phyloP scores from a whole-genome alignment of 2,888 invertebrate genomes.

The Macrophya alboannulata region DNA sequence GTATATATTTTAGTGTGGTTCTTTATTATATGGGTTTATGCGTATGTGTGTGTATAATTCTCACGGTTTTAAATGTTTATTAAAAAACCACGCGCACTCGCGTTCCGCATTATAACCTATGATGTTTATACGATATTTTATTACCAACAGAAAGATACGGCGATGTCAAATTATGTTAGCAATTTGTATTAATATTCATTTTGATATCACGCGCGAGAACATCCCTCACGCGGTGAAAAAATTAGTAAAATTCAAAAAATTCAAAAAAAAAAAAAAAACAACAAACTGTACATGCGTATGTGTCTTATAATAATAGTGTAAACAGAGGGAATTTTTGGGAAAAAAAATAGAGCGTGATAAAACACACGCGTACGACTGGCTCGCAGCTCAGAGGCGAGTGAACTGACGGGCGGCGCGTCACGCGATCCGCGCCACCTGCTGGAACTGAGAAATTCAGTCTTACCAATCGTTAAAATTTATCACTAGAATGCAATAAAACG shows the following conservation, averaged over 20 bases:
- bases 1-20: neutral
- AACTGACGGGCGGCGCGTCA: conserved; percentile 46
- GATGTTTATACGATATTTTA: neutral
- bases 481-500: neutral
- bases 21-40: neutral
- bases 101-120: conserved; percentile 26
- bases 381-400: conserved; percentile 53
- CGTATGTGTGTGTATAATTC: neutral
- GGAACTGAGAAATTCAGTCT: neutral
- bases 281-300: neutral
- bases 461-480: conserved; percentile 7
- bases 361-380: conserved; percentile 38
- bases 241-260: neutral
- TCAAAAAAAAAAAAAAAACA: neutral
- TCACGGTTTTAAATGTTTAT: conserved; percentile 6
- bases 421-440: conserved; percentile 31
- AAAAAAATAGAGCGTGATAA: conserved; percentile 39
- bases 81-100: conserved; percentile 36
- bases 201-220: neutral
- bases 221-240: neutral
- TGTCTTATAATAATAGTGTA: conserved; percentile 4
- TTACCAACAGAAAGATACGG: neutral
- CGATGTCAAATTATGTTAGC: neutral
- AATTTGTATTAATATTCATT: neutral
- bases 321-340: conserved; percentile 47